Base-by-base conservation (phyloP, 2,888 invertebrate genomes). In the Cosmia pyralina region DNA sequence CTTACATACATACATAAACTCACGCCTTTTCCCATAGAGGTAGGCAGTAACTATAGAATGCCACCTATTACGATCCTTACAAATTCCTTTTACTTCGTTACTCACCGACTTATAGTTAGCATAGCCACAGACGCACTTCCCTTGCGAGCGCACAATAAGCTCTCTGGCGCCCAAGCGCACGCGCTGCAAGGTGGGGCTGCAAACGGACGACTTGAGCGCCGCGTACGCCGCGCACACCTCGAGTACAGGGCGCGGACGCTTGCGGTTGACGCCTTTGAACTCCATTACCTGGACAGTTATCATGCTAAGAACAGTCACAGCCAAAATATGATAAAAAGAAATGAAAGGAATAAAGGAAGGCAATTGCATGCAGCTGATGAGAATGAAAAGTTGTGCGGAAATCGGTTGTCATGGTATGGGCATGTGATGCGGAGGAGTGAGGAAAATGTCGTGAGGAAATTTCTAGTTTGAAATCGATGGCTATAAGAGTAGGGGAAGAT, bases 51-150 rank as follows among this genome's bases (percentile, higher is more conserved):
- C 34, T 19, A n/a, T 8, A 15, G 41, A 41, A n/a, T n/a, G 7
- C n/a, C 15, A n/a, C 8, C 2, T 5, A n/a, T n/a, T n/a, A 38
- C 13, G 8, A 15, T 38, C 4, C 34, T 59, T 38, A 13, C 58
- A 13, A n/a, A 4, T 4, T 41, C 41, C 41, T 41, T 41, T 41
- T 41, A 1, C 41, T 7, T 41, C 41, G 41, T 41, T 41, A 63
- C 92, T 91, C 17, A 94, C 94, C 60, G 90, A 69, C 13, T 88
- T 82, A 13, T 85, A 75, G 53, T 91, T 88, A 0, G 83, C 5
- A 50, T 90, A 87, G 0, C 94, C 95, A 75, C 95, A 95, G 2
- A 91, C 89, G 76, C 95, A 92, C 55, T 90, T 91, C 4, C 94
- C 94, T 15, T 86, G 85, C 3, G 94, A 90, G 17, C 77, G 73